A percentile compares a stretch with the other conserved stretches of the same genome.
Conservation (phyloP, 1,140 invertebrate genomes). For the Sycobia sp. region DNA sequence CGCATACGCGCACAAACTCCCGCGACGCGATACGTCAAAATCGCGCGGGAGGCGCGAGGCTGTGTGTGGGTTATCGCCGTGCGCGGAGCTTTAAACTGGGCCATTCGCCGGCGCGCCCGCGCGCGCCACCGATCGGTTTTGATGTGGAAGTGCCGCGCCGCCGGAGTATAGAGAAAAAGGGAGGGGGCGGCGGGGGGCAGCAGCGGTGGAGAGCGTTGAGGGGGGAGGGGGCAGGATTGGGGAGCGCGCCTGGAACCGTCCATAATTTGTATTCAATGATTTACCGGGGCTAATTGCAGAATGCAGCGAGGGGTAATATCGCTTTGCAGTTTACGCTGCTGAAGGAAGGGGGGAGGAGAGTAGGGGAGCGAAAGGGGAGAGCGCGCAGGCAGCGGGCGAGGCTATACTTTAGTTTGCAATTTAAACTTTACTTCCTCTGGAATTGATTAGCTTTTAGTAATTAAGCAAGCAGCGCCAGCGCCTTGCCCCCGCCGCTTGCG, state of each 20-base stretch:
- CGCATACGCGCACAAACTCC: not conserved
- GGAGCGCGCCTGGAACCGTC: slow-evolving; percentile 41
- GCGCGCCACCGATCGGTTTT: slow-evolving; percentile 19
- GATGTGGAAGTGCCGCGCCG: slow-evolving; percentile 14
- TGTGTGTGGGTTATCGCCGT: slow-evolving; percentile 11
- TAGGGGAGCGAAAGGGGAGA: no score
- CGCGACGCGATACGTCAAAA: slow-evolving; percentile 23
- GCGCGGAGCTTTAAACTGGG: slow-evolving; percentile 25
- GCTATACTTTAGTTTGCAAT: slow-evolving; percentile 65
- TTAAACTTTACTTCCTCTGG: slow-evolving; percentile 64
- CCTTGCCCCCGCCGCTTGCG: slow-evolving; percentile 35
- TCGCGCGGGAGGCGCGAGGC: not conserved
- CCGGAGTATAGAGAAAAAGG: not conserved
- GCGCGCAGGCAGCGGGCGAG: slow-evolving; percentile 50
- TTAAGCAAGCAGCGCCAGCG: slow-evolving; percentile 62
- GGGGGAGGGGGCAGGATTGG: no score
- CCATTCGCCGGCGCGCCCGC: slow-evolving; percentile 7
- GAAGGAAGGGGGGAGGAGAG: slow-evolving; percentile 55
- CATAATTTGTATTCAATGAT: slow-evolving; percentile 63
- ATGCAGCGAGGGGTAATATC: slow-evolving; percentile 51
- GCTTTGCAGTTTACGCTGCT: slow-evolving; percentile 41
- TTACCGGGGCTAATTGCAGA: slow-evolving; percentile 63
- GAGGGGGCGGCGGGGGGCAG: not conserved
- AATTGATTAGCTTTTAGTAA: slow-evolving; percentile 65
- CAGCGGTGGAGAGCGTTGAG: not conserved